A percentile compares a stretch with the other conserved stretches of the same genome.
phyloP scores from a whole-genome alignment of 2,113 vertebrate species.

The Nibea albiflora region DNA sequence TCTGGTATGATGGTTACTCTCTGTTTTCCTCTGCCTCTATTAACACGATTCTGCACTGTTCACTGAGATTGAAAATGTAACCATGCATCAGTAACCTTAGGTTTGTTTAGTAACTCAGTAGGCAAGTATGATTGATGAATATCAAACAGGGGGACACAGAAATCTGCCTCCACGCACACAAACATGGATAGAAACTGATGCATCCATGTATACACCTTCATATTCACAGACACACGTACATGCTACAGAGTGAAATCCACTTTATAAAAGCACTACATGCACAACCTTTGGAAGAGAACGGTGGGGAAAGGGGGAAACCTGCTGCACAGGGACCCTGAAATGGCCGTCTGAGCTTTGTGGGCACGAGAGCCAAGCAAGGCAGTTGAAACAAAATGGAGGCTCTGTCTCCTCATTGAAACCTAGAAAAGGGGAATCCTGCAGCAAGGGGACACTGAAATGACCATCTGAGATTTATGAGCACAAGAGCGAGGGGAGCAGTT shows the following conservation, averaged over 20 bases:
- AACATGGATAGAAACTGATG: constrained; percentile 27
- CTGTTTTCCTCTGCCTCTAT: background rate
- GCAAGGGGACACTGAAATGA: constrained; percentile 62
- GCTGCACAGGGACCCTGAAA: constrained; percentile 50
- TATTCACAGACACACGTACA: constrained; percentile 40
- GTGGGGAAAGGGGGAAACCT: constrained; percentile 13
- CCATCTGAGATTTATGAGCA: constrained; percentile 37
- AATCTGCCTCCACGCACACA: constrained; percentile 34
- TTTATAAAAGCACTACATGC: constrained; percentile 46
- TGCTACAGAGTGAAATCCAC: constrained; percentile 24
- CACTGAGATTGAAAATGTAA: constrained; percentile 18
- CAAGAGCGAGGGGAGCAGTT: constrained; percentile 22
- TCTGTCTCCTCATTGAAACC: too few relatives aligned
- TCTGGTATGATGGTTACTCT: constrained; percentile 4
- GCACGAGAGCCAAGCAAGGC: constrained; percentile 29
- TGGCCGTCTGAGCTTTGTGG: constrained; percentile 55
- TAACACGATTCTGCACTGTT: background rate
- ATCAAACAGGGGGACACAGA: constrained; percentile 19
- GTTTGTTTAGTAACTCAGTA: constrained; percentile 27
- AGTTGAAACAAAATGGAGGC: constrained; percentile 61
- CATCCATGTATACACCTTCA: constrained; percentile 21
- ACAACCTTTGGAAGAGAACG: constrained; percentile 17
- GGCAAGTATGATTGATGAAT: constrained; percentile 9
- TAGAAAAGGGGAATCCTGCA: constrained; percentile 18
- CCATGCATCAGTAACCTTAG: constrained; percentile 13